Conservation (phyloP, 2,797 vertebrate genomes). For the Nasua narica region DNA sequence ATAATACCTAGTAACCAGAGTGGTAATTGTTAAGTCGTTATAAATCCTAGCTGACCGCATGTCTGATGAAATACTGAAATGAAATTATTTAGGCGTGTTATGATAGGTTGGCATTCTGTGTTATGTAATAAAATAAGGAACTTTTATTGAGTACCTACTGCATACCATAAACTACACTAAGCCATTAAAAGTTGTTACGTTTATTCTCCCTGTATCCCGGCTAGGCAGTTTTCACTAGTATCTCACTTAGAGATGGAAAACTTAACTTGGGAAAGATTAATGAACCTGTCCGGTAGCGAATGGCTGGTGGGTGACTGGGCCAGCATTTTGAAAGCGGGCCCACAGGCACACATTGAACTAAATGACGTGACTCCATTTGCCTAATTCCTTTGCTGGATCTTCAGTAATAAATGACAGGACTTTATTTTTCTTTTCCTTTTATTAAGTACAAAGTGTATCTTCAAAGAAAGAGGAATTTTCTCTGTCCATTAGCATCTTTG, state of each 20-base stretch:
- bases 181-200: background rate
- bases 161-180: background rate
- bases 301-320: background rate
- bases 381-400: background rate
- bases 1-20: background rate
- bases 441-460: background rate
- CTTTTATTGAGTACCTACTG: background rate
- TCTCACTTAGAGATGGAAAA: background rate
- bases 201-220: background rate
- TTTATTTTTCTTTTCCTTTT: background rate
- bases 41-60: background rate
- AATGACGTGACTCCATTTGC: background rate
- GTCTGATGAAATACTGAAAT: background rate
- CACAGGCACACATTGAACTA: background rate
- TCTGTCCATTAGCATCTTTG: background rate
- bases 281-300: background rate
- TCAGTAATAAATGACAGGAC: background rate
- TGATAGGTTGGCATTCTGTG: background rate
- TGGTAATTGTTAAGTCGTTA: background rate
- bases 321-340: background rate
- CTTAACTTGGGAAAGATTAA: background rate
- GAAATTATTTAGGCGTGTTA: background rate
- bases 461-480: background rate
- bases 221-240: background rate
- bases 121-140: background rate